phyloP scores from a whole-genome alignment of 2,113 vertebrate species.

The Shinisaurus crocodilurus region DNA sequence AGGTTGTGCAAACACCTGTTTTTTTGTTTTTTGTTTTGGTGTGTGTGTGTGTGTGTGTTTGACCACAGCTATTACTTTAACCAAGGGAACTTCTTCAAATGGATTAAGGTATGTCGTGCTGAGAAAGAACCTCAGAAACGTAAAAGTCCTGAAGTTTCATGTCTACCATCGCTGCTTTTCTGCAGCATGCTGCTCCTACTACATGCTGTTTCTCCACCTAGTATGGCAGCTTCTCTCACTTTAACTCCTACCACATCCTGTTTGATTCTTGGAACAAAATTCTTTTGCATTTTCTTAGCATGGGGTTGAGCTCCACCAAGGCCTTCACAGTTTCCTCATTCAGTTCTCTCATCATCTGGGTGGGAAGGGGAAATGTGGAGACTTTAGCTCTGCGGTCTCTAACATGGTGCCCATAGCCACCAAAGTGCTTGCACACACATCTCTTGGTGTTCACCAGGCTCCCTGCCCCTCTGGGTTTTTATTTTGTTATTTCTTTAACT shows the following conservation, averaged over 20 bases:
- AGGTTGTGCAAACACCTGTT: conserved; percentile 37
- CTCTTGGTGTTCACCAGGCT: no score
- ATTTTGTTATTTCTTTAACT: no score
- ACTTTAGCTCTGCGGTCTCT: no score
- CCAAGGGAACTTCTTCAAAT: conserved; percentile 23
- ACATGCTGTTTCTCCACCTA: conserved; percentile 12
- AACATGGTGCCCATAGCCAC: no score
- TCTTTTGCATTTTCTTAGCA: not conserved
- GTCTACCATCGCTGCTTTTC: conserved; percentile 57
- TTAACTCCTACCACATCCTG: conserved; percentile 8
- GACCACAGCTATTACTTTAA: conserved; percentile 9
- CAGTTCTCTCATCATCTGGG: not conserved
- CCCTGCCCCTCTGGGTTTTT: no score
- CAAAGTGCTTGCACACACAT: no score
- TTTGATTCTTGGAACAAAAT: conserved; percentile 5
- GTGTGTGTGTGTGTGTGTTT: not conserved
- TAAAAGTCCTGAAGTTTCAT: conserved; percentile 46
- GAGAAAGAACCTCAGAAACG: conserved; percentile 31
- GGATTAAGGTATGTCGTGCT: not conserved
- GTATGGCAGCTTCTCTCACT: conserved; percentile 14
- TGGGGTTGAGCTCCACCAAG: conserved; percentile 19
- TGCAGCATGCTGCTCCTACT: not conserved
- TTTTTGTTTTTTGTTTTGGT: no score
- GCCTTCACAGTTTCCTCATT: not conserved
- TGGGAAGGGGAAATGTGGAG: not conserved